Base-by-base conservation (phyloP, 2,113 vertebrate genomes). In the Coreoperca whiteheadi region DNA sequence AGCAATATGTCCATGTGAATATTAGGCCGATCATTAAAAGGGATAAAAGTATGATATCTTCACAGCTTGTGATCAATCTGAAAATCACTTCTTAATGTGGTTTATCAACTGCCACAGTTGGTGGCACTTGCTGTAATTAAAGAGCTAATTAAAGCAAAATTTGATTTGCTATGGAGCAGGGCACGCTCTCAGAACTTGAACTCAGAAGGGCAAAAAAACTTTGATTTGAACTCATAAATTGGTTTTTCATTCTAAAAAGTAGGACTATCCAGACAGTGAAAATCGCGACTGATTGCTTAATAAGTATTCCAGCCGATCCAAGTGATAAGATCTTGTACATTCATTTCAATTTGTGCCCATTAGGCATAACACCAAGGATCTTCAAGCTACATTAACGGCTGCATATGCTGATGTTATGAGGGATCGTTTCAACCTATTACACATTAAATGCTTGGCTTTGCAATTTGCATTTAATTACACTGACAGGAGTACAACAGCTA, bases 381-480 rank as follows among this genome's bases (percentile, higher is more conserved):
- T 93, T 93, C 91, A 92, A 90, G 91, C 92, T 87, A 91, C 92
- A 92, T 92, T 94, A 92, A 76, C 57, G 16, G 72, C 66, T 6
- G 37, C 85, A 92, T 89, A 87, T 85, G 84, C 83, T 82, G 83
- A 89, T 89, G 86, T 90, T 87, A 89, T 86, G 86, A 87, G 77
- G 78, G 84, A 91, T 91, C 77, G 74, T 88, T 88, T 92, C 84
- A 87, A 92, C 85, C 90, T 91, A 92, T 90, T 91, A 89, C 87
- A 87, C 90, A 89, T 91, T 91, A 93, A 94, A 93, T 91, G 88
- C 89, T 87, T 82, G 84, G 84, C 90, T 91, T 91, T 88, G 84
- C 90, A 60, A 93, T 93, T 89, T 91, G 90, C 83, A 89, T 93
- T 92, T 91, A 94, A 94, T 93, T 92, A 94, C 72, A 66, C 51